Evolutionary conservation across 2,888 invertebrate genomes (phyloP).

Genomic region (Acleris sparsana): DNA sequence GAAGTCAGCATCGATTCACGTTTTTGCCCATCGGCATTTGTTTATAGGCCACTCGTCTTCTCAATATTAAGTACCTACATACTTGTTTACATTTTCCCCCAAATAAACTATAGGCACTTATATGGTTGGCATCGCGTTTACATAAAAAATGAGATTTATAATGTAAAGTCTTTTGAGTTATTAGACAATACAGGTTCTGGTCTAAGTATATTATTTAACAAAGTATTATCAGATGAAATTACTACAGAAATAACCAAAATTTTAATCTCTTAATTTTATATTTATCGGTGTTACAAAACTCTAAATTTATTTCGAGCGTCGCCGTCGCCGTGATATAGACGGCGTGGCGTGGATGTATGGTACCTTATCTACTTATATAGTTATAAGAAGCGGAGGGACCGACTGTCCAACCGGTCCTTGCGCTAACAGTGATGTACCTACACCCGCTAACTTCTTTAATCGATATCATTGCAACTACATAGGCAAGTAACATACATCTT

Average conservation of each 20-base stretch:
- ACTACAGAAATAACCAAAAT: too few species aligned
- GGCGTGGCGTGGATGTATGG: constrained; percentile 1
- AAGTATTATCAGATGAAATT: too few species aligned
- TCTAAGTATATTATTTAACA: too few species aligned
- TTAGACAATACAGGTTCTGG: too few species aligned
- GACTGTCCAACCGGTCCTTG: constrained; percentile 67
- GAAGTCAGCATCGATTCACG: constrained; percentile 21
- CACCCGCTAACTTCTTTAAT: constrained; percentile 52
- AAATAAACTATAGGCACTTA: too few species aligned
- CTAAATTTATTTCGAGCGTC: background rate
- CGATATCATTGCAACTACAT: constrained; percentile 41
- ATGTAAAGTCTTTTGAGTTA: too few species aligned
- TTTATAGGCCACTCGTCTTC: background rate
- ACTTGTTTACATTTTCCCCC: too few species aligned
- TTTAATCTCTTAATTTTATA: too few species aligned
- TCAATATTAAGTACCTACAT: background rate
- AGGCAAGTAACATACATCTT: too few species aligned
- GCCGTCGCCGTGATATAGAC: background rate
- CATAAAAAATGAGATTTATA: too few species aligned
- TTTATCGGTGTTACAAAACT: too few species aligned
- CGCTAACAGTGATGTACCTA: constrained; percentile 59
- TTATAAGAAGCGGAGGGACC: constrained; percentile 46
- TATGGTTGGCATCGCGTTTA: too few species aligned
- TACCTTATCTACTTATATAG: constrained; percentile 5
- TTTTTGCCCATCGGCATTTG: background rate